Evolutionary conservation across 2,888 invertebrate species (phyloP), one percentile per base, ranked within the genome.

Genomic region (Seladonia tumulorum): DNA sequence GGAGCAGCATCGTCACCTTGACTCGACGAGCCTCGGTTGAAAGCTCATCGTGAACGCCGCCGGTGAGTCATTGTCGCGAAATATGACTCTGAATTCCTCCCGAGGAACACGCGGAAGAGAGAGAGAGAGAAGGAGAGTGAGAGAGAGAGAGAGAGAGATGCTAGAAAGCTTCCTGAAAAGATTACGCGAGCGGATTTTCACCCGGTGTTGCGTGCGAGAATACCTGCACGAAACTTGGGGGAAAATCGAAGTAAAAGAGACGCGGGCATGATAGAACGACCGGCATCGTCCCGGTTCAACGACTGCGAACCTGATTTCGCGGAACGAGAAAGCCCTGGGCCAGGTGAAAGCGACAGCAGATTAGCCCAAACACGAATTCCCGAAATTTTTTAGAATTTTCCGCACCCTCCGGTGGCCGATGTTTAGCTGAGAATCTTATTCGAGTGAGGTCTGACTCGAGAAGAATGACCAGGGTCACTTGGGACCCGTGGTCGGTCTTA

Each of bases 1-100:
- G 88, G 78, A 82, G 66, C 83, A 88, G 82, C 87, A 82, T 82
- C 81, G 87, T 84, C 79, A 89, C 82, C 90, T 84, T 86, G 89
- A 89, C 78, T 82, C 83, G 75, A 74, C 73, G 66, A 83, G 82
- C 70, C 87, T 89, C 83, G 78, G 84, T 89, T 89, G 88, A 87
- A 86, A 86, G 85, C 82, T 87, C 79, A 87, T 83, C 87, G 79
- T 85, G 90, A 90, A 87, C 87, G 87, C 83, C 88, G 83, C 84
- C 90, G 92, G 92, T 92, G 93, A 92, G 92, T 92, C 93, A 93
- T 90, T 92, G 90, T 90, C 88, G 87, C 76, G 87, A 86, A n/a
- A 90, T 90, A 91, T 87, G 57, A 66, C 71, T 57, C 60, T 60
- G 77, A 47, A 8, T 53, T 78, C 68, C 49, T 8, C 18, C 63